A percentile compares a stretch with the other conserved stretches of the same genome.
Conservation (phyloP, 2,113 vertebrate genomes). For the Hydropotes inermis region DNA sequence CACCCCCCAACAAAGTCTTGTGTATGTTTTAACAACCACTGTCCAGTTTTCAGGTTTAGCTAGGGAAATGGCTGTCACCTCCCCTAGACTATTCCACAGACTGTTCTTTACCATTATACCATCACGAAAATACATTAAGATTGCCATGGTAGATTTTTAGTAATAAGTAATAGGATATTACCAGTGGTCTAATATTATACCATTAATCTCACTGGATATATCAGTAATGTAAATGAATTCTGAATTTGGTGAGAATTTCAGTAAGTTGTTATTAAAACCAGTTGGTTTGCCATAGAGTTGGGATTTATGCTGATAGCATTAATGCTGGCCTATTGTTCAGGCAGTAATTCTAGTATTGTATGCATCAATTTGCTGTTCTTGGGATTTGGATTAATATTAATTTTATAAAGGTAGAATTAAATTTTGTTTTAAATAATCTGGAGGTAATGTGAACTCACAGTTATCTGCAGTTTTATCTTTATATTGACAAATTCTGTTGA, state of each 20-base stretch:
- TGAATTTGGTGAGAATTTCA: background rate
- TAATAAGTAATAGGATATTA: background rate
- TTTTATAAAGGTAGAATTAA: background rate
- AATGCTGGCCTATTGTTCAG: background rate
- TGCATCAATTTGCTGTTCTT: constrained; percentile 20
- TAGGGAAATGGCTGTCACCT: background rate
- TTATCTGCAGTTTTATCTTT: background rate
- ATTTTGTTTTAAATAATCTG: background rate
- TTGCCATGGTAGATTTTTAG: background rate
- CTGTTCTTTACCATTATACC: background rate
- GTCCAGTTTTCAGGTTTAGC: background rate
- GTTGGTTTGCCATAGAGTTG: background rate
- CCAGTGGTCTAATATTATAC: background rate
- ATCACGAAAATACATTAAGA: background rate
- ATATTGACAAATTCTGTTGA: background rate
- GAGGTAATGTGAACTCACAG: background rate
- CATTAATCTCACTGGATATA: background rate
- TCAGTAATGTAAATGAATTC: background rate
- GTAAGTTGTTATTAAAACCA: background rate
- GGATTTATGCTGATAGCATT: background rate
- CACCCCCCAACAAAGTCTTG: background rate
- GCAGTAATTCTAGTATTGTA: background rate
- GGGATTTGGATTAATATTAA: background rate
- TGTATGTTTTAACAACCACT: background rate
- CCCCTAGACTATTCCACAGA: background rate